Conservation (phyloP, 2,888 invertebrate genomes). For the Amiota mariae region DNA sequence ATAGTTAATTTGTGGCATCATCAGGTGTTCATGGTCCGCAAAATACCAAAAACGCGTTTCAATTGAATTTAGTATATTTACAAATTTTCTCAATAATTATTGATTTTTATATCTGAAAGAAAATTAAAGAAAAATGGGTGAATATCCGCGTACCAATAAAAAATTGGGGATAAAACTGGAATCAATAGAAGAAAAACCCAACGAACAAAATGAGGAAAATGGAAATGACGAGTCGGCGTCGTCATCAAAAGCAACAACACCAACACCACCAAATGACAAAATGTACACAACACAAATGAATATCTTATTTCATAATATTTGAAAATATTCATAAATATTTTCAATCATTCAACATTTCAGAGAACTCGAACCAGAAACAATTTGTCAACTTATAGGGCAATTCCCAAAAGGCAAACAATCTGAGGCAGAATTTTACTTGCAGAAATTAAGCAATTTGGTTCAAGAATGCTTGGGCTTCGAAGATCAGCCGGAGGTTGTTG, state of each 20-base stretch:
- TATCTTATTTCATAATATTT: slow-evolving; percentile 43
- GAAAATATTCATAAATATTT: slow-evolving; percentile 39
- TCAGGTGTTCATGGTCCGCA: too few species aligned
- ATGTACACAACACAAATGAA: slow-evolving; percentile 47
- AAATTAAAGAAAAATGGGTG: slow-evolving; percentile 57
- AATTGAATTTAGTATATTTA: too few species aligned
- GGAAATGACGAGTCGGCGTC: too few species aligned
- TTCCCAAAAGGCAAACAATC: slow-evolving; percentile 52
- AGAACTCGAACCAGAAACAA: slow-evolving; percentile 52
- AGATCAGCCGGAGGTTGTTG: slow-evolving; percentile 76
- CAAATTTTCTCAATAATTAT: slow-evolving; percentile 18
- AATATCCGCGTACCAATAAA: slow-evolving; percentile 79
- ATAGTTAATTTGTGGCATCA: too few species aligned
- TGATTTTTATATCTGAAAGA: background rate
- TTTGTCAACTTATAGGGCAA: slow-evolving; percentile 55
- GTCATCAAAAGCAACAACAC: too few species aligned
- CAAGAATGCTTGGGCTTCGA: slow-evolving; percentile 75
- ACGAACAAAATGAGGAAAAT: slow-evolving; percentile 13
- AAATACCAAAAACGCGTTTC: too few species aligned
- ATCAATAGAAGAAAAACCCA: slow-evolving; percentile 43
- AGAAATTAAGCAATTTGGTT: slow-evolving; percentile 70
- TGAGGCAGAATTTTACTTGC: slow-evolving; percentile 58
- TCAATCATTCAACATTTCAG: slow-evolving; percentile 39
- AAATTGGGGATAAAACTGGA: slow-evolving; percentile 72
- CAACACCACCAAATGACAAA: slow-evolving; percentile 10